These are phyloP conservation scores for Cerastis leucographa DNA, from an alignment of 2,888 invertebrate genomes.

Conservation along the genomic window DNA sequence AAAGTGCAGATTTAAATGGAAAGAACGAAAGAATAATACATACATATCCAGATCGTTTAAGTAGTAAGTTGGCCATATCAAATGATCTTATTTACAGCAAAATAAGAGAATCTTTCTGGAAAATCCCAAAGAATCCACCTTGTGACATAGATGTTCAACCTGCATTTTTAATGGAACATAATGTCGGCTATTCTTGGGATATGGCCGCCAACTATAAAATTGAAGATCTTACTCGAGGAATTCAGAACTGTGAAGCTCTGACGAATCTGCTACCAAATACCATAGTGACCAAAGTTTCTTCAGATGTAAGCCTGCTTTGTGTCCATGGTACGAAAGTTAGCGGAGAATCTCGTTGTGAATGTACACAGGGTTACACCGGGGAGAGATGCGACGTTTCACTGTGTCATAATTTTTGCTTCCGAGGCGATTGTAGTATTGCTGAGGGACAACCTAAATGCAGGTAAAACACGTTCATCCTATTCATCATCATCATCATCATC, in stretches of 20 bases:
- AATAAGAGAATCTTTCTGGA: constrained; percentile 48
- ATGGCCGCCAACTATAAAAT: background rate
- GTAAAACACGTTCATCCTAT: background rate
- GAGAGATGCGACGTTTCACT: background rate
- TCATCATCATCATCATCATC: too few relatives aligned
- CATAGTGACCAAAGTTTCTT: background rate
- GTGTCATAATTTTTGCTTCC: constrained; percentile 12
- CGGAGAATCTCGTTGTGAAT: constrained; percentile 5
- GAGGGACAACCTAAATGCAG: background rate
- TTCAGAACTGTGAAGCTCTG: background rate
- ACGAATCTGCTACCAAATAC: background rate
- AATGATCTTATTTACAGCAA: constrained; percentile 68
- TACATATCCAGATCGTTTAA: background rate
- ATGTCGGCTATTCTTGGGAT: background rate
- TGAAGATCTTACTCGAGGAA: background rate
- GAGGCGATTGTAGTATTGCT: constrained; percentile 7
- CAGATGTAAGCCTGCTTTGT: background rate
- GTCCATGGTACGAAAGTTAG: constrained; percentile 57
- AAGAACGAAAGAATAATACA: background rate
- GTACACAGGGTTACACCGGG: constrained; percentile 1
- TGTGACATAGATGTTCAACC: background rate
- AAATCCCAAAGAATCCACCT: background rate
- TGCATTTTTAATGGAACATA: background rate
- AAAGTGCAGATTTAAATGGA: background rate
- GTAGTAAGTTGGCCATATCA: background rate